Base-by-base conservation (phyloP, 1,140 invertebrate genomes). In the Heliconius hewitsoni region DNA sequence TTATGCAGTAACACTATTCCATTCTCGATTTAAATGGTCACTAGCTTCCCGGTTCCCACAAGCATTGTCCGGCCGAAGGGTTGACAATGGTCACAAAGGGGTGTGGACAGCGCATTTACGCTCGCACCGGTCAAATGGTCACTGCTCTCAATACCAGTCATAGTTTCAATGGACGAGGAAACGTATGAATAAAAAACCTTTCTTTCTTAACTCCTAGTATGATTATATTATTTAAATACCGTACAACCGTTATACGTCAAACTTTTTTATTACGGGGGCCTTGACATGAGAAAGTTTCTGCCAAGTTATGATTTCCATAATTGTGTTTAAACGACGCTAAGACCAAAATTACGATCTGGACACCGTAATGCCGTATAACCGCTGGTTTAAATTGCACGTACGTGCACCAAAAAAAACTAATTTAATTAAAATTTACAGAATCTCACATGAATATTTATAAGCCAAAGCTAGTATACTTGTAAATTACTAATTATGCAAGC, bases 81-180 rank as follows among this genome's bases (percentile, higher is more conserved):
- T 88, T 87, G 79, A 93, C 90, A 93, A 93, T 90, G 79, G 80
- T 46, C 84, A 93, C 89, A 94, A 94, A 91, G 83, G 89, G 90
- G 93, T 94, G 93, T 89, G 88, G 93, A 94, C 91, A 94, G 91
- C 91, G 85, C 75, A 79, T 78, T 78, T 46, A 82, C 80, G 79
- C 88, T 85, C 81, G 84, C 89, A 89, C 91, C 90, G 91, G 92
- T 93, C 91, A 94, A 93, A 94, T 93, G 93, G 91, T 90, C 91
- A 93, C 86, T 86, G 81, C 73, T 78, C 84, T 84, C 83, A 86
- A 87, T 89, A 89, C 89, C 86, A 87, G 86, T 86, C 88, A 91
- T 90, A 91, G 89, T 86, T 85, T 89, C 86, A 91, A 91, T 87
- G 86, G 83, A 89, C 87, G 71, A 92, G 92, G 91, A 92, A 93